Evolutionary conservation across 2,888 invertebrate species (phyloP), one percentile per base, ranked within the genome.

Genomic region (Luffia ferchaultella): DNA sequence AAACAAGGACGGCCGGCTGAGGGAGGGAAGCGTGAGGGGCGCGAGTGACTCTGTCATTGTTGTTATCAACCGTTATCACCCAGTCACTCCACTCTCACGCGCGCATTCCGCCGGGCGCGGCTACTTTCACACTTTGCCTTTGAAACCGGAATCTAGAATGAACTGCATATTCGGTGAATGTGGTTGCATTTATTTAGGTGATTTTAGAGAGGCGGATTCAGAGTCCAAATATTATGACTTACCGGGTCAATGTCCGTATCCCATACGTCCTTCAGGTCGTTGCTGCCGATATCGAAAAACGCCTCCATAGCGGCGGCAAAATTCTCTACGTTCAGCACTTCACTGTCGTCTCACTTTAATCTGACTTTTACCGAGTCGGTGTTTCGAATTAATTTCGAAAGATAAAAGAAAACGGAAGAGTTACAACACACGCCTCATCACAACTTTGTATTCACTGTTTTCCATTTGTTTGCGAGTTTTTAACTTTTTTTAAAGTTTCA

Each of bases 201-300:
- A 30, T 7, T 12, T 30, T 30, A 30, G 30, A 30, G 30, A 30
- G 30, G 30, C 30, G 30, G 30, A 30, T 30, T 30, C 30, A 30
- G 30, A 30, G 30, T 12, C 30, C 50, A 48, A 40, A 52, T 43
- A 18, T 43, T n/a, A 18, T 7, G n/a, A 87, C 91, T 91, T 76
- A 92, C 92, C 90, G 92, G 90, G 85, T 92, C 92, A 70, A 93
- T 86, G 83, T 92, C 92, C 63, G 91, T 88, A 73, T 92, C 92
- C 92, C 92, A 93, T 66, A 93, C 86, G 76, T 92, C 92, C 85
- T 90, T 90, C 67, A 92, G 86, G 77, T 89, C 89, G 62, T 90
- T 89, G 55, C 87, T 86, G 64, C 87, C 89, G 71, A 89, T 89
- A 78, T 92, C 92, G 82, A 90, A 92, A 80, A 90, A 91, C 63